phyloP scores from a whole-genome alignment of 2,113 vertebrate genomes.

The Pseudolaguvia tuberculata region DNA sequence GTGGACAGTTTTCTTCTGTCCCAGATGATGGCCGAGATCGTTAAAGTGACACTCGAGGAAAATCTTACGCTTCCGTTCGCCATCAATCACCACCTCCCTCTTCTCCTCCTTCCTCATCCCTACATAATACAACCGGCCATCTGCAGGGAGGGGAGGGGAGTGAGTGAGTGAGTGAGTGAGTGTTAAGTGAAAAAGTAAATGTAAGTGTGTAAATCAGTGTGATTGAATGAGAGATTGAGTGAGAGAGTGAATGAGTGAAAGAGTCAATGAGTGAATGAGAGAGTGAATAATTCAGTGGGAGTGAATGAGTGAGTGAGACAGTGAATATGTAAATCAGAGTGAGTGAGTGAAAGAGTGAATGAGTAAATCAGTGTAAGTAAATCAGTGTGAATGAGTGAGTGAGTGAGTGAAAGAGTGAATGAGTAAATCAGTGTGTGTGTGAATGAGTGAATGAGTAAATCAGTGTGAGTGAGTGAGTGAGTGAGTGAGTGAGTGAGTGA shows the following conservation, averaged over 20 bases:
- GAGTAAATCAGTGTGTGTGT: not conserved
- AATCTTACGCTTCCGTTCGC: slow-evolving; percentile 75
- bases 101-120: slow-evolving; percentile 85
- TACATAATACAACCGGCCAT: slow-evolving; percentile 80
- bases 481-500: too few relatives aligned
- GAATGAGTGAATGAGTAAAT: not conserved
- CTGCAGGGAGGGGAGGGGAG: slow-evolving; percentile 41
- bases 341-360: not conserved
- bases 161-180: not conserved
- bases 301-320: not conserved
- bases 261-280: not conserved
- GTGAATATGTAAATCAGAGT: too few relatives aligned
- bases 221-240: not conserved
- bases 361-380: not conserved
- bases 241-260: not conserved
- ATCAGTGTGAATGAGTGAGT: not conserved
- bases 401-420: not conserved
- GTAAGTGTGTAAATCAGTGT: not conserved
- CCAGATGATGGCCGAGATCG: slow-evolving; percentile 81
- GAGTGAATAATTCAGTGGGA: not conserved
- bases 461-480: too few relatives aligned
- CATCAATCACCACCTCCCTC: slow-evolving; percentile 83
- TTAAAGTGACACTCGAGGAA: slow-evolving; percentile 85
- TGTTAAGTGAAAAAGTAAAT: not conserved
- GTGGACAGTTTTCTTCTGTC: slow-evolving; percentile 87